Conservation (phyloP, 2,888 invertebrate genomes). For the Pyralis farinalis region DNA sequence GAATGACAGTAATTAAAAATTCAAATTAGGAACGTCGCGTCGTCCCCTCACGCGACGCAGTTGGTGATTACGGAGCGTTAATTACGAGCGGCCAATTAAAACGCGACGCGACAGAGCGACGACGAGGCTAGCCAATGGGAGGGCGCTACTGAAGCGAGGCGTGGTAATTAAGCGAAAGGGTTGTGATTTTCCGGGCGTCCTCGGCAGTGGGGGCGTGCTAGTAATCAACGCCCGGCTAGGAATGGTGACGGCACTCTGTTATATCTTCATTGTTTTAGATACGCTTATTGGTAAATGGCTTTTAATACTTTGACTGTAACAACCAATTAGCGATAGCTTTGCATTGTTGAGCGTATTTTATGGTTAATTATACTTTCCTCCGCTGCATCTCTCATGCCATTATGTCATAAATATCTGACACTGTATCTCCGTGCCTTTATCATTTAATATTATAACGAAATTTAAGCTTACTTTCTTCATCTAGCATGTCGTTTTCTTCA, state of each 20-base stretch:
- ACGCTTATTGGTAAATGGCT: neutral
- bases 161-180: conserved; percentile 80
- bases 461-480: no score
- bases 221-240: conserved; percentile 53
- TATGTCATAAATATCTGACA: no score
- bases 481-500: no score
- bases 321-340: no score
- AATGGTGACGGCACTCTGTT: neutral
- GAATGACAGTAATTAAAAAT: conserved; percentile 68
- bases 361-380: no score
- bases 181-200: conserved; percentile 74
- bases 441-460: no score
- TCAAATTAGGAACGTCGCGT: conserved; percentile 67
- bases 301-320: no score
- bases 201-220: conserved; percentile 45
- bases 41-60: conserved; percentile 63
- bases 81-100: conserved; percentile 77
- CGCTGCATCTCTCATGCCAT: no score
- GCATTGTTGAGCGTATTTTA: no score
- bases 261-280: conserved; percentile 2
- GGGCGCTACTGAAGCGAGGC: conserved; percentile 66
- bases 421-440: no score
- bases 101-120: conserved; percentile 56
- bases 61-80: conserved; percentile 74
- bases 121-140: conserved; percentile 53